Percentiles rank a stretch among this genome's conserved stretches.
Conservation (phyloP, 2,113 vertebrate genomes). For the Protobothrops flavoviridis region DNA sequence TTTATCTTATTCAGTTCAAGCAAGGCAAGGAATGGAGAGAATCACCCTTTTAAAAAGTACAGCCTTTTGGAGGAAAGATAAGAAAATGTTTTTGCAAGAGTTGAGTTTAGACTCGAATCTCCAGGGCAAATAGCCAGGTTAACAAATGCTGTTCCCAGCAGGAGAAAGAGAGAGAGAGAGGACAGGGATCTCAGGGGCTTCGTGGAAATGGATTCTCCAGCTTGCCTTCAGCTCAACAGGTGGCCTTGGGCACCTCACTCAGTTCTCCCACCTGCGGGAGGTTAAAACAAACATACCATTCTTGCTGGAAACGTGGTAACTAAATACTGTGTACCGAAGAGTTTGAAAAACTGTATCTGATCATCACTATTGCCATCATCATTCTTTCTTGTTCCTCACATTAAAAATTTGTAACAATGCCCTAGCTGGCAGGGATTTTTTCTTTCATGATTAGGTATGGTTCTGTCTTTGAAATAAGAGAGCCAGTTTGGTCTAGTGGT, state of each 20-base stretch:
- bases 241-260: neutral
- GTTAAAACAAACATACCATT: neutral
- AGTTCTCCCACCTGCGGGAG: neutral
- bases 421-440: neutral
- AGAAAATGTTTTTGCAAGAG: neutral
- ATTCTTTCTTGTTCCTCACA: neutral
- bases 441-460: neutral
- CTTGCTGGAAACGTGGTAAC: neutral
- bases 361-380: neutral
- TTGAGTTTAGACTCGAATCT: neutral
- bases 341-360: neutral
- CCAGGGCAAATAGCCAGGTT: neutral
- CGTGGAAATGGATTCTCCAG: neutral
- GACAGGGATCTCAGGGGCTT: neutral
- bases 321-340: neutral
- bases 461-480: neutral
- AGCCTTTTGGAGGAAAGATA: neutral
- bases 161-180: too few relatives aligned
- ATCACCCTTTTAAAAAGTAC: fast-evolving
- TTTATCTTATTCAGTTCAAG: conserved; percentile 8
- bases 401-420: neutral
- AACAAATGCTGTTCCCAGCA: neutral
- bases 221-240: neutral
- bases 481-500: neutral
- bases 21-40: neutral